Conservation (phyloP, 2,888 invertebrate genomes). For the Cryptophagus acutangulus region DNA sequence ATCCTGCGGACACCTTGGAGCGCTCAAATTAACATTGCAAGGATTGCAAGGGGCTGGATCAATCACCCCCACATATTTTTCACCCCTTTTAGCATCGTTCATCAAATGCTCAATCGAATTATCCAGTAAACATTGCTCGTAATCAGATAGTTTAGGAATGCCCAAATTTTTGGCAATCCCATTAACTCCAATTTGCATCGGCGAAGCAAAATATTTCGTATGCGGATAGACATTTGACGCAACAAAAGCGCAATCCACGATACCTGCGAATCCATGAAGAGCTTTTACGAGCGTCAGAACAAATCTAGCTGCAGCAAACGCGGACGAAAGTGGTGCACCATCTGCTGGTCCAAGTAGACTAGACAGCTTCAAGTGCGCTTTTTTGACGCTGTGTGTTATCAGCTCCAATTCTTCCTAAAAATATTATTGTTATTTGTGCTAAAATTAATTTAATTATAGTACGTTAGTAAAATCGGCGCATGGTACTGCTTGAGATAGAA, state of each 20-base stretch:
- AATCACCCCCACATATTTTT: slow-evolving; percentile 33
- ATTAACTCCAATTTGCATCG: slow-evolving; percentile 38
- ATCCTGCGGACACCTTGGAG: slow-evolving; percentile 33
- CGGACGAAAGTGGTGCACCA: slow-evolving; percentile 51
- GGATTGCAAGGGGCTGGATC: slow-evolving; percentile 38
- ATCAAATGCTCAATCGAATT: slow-evolving; percentile 36
- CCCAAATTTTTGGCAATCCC: slow-evolving; percentile 43
- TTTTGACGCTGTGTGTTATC: slow-evolving; percentile 48
- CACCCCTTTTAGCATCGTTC: slow-evolving; percentile 37
- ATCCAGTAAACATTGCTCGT: slow-evolving; percentile 42
- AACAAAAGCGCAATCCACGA: slow-evolving; percentile 43
- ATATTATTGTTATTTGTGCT: not conserved
- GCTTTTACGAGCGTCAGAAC: slow-evolving; percentile 56
- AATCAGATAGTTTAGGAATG: slow-evolving; percentile 40
- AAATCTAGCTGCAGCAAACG: slow-evolving; percentile 60
- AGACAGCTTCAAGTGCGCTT: slow-evolving; percentile 60
- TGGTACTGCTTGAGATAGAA: slow-evolving; percentile 66
- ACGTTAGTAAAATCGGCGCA: slow-evolving; percentile 39
- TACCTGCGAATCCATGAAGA: slow-evolving; percentile 37
- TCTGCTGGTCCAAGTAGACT: slow-evolving; percentile 33
- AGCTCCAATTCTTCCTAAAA: slow-evolving; percentile 41
- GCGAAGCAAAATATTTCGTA: slow-evolving; percentile 41
- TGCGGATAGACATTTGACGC: slow-evolving; percentile 37
- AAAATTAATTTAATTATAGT: slow-evolving; percentile 7
- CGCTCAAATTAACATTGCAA: slow-evolving; percentile 32